Percentiles rank a stretch among this genome's conserved stretches.
Conservation (phyloP, 2,113 vertebrate species). For the Riparia riparia region DNA sequence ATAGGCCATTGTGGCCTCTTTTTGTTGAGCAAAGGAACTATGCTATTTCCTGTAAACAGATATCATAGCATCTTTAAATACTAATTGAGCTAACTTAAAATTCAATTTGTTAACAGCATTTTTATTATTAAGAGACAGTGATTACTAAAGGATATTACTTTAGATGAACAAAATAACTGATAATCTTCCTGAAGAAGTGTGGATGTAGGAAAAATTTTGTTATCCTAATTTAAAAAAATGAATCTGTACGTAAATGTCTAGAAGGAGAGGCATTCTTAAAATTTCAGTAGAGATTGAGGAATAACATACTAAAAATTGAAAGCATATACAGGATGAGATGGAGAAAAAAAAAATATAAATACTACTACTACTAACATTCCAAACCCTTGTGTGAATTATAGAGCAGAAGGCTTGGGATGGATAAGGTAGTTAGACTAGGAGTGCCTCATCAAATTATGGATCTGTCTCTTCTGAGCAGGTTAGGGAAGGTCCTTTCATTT, state of each 20-base stretch:
- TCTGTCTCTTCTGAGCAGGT: background rate
- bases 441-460: background rate
- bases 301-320: background rate
- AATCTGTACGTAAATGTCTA: background rate
- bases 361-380: background rate
- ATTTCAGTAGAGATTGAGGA: background rate
- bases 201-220: accelerated
- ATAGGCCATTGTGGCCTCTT: background rate
- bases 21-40: background rate
- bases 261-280: background rate
- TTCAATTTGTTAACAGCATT: background rate
- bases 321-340: background rate
- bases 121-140: background rate
- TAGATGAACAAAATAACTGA: background rate
- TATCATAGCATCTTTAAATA: background rate
- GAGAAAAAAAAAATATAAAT: background rate
- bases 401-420: background rate
- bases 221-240: background rate
- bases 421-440: background rate
- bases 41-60: background rate
- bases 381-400: background rate
- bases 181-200: background rate
- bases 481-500: background rate
- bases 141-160: background rate
- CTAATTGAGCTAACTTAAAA: background rate